phyloP scores from a whole-genome alignment of 2,113 vertebrate species.

The Vidua macroura region DNA sequence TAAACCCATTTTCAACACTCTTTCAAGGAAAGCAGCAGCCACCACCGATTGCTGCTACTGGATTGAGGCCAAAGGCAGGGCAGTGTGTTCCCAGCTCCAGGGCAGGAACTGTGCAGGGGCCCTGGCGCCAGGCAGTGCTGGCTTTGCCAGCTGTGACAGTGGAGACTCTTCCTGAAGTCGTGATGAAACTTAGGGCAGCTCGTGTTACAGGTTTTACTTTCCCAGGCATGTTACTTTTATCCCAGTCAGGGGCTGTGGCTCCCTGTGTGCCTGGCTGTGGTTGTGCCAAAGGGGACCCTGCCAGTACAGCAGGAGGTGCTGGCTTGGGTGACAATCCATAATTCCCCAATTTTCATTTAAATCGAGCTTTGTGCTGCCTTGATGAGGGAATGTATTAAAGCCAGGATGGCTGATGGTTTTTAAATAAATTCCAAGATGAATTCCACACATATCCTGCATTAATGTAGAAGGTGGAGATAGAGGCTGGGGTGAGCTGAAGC shows the following conservation, averaged over 20 bases:
- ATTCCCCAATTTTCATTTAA: conserved; percentile 39
- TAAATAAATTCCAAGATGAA: conserved; percentile 52
- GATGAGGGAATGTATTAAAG: conserved; percentile 2
- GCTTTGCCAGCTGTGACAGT: neutral
- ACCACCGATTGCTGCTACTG: neutral
- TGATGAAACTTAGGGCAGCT: neutral
- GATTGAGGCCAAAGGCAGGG: neutral
- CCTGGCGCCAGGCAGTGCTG: neutral
- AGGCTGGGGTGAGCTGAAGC: conserved; percentile 30
- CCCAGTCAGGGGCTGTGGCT: neutral
- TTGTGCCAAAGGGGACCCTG: neutral
- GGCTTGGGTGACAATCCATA: neutral
- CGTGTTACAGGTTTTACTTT: neutral
- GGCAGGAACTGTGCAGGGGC: neutral
- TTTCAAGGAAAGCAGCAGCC: neutral
- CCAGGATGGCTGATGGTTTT: neutral
- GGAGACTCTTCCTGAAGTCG: neutral
- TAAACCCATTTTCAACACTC: conserved; percentile 3
- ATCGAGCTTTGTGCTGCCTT: conserved; percentile 30
- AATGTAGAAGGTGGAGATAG: conserved; percentile 46
- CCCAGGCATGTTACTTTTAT: neutral
- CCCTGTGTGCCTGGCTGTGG: neutral
- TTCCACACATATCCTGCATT: conserved; percentile 2
- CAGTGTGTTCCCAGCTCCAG: neutral
- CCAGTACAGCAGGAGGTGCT: neutral